Base-by-base conservation (phyloP, 2,888 invertebrate species). In the Antheraea assamensis region DNA sequence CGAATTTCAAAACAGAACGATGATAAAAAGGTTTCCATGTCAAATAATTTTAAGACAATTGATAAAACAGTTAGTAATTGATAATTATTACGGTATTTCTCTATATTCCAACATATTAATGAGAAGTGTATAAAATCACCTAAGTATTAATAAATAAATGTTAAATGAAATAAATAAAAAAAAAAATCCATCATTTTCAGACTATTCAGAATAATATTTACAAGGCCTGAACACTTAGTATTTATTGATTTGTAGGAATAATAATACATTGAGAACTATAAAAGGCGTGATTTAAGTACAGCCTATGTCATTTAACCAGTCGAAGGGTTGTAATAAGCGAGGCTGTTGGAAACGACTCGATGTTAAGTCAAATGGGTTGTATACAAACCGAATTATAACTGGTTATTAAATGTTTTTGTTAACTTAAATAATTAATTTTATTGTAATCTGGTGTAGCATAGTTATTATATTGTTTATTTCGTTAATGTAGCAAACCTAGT, bases 231-330 rank as follows among this genome's bases (percentile, higher is more conserved):
- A 13, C 35, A n/a, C 10, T 31, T 35, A 66, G 42, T 68, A 35
- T 68, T 10, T n/a, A 68, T 68, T 35, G 68, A 68, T 68, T 68
- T 35, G 2, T n/a, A 21, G 31, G 55, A 52, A 71, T 49, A 49
- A 71, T 49, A 49, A 71, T 71, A 30, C 17, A 71, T 49, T n/a
- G 17, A 3, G 8, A 15, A 49, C 35, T 35, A 35, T 35, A 35
- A 35, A 68, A 35, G 68, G 68, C 35, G 68, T 68, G 68, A 68
- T 68, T 68, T 68, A 68, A 68, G 35, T 68, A 68, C 68, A 35
- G 21, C 68, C 21, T 35, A 35, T 68, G 68, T 35, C 68, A 66
- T 68, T 68, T 68, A 68, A 35, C 35, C 35, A 17, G 21, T 35
- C 15, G 21, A 68, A 68, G 68, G 68, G 35, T 35, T 68, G n/a